A percentile compares a stretch with the other conserved stretches of the same genome.
These are phyloP conservation scores for Augochlorella aurata DNA, from an alignment of 2,888 invertebrate genomes.

Conservation along the genomic window DNA sequence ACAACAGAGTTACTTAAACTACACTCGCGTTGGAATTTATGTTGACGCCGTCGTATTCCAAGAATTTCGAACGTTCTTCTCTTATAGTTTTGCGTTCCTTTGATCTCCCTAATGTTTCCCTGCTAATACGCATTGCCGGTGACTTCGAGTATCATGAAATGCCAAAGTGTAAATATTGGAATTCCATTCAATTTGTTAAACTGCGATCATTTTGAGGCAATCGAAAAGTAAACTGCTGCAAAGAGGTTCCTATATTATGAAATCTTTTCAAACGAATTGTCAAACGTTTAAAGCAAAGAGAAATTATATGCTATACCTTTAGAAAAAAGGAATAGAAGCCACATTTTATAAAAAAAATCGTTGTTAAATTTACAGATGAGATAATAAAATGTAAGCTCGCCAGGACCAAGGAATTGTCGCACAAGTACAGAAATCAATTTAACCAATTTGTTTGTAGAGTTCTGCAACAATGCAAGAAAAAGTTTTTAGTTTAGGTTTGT, in stretches of 20 bases:
- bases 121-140: not conserved
- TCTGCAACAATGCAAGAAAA: too few relatives aligned
- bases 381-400: too few relatives aligned
- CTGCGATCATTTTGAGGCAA: not conserved
- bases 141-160: not conserved
- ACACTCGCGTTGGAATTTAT: not conserved
- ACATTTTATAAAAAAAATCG: too few relatives aligned
- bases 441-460: too few relatives aligned
- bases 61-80: not conserved
- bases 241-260: not conserved
- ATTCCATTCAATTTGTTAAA: not conserved
- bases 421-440: too few relatives aligned
- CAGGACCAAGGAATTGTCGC: too few relatives aligned
- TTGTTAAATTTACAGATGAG: too few relatives aligned
- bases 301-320: not conserved
- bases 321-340: too few relatives aligned
- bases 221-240: not conserved
- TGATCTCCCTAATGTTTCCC: not conserved
- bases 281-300: not conserved
- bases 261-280: not conserved
- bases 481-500: too few relatives aligned
- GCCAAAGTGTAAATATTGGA: not conserved
- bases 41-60: not conserved
- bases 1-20: slow-evolving; percentile 8
- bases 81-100: not conserved